Base-by-base conservation (phyloP, 2,888 invertebrate genomes). In the Apotomis capreana region DNA sequence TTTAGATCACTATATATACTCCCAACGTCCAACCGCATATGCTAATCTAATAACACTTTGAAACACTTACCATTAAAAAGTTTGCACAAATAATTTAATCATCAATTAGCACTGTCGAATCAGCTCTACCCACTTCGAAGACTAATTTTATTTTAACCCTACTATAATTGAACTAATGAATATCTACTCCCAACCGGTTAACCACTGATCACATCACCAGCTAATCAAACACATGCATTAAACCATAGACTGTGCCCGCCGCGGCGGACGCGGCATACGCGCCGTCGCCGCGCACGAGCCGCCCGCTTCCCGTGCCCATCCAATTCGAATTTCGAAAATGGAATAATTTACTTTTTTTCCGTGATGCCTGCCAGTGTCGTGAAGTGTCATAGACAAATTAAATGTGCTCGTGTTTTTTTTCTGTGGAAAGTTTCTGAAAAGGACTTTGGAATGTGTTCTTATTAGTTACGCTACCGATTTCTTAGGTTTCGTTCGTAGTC, bases 231-330 rank as follows among this genome's bases (percentile, higher is more conserved):
- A 26, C 67, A 58, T 68, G 55, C 71, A 62, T 49, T 26, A 46
- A 54, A 46, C 46, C 49, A 58, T 36, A 57, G 51, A 37, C 51
- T 52, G 26, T 26, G 54, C 2, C n/a, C 12, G 60, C 40, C 57
- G 61, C 61, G 71, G 68, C 68, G 69, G 69, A 55, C 74, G 63
- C 76, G 77, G 70, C 78, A 78, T 73, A 74, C 63, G 73, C 70
- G 71, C 75, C 65, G 68, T 13, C 62, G 44, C 55, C 62, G 69
- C 74, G 73, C 76, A 72, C 71, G 65, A 57, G 60, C 70, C 78
- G 76, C 74, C 70, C 75, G 75, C 74, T 63, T 64, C 63, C 57
- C 62, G 52, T 10, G 44, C 26, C 40, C 55, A 67, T 58, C 15
- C 58, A 49, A 67, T 73, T 76, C 67, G 59, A 69, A 65, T 62